A percentile compares a stretch with the other conserved stretches of the same genome.
phyloP scores from a whole-genome alignment of 2,797 vertebrate genomes.

The Arrhamphus sclerolepis region DNA sequence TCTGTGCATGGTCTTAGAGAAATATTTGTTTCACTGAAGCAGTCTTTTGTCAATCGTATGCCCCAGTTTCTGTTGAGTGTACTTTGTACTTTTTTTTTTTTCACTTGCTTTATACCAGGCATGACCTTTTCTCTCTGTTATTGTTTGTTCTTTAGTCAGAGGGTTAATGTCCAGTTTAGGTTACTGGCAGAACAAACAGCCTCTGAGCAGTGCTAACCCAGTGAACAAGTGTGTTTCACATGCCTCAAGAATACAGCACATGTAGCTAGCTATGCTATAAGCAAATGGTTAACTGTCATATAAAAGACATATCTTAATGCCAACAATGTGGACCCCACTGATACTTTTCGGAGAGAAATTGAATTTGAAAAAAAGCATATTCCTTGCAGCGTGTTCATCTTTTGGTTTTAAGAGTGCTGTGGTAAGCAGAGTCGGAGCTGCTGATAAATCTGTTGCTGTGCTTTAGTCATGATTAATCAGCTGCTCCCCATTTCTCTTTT shows the following conservation, averaged over 20 bases:
- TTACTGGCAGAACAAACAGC: conserved; percentile 38
- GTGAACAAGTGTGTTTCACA: conserved; percentile 19
- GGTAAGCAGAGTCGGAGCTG: conserved; percentile 28
- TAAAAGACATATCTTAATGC: conserved; percentile 7
- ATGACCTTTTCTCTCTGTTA: conserved; percentile 16
- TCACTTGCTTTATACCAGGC: conserved; percentile 7
- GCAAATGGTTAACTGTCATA: background rate
- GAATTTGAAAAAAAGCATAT: conserved; percentile 44
- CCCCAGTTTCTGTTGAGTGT: background rate
- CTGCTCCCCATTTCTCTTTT: conserved; percentile 51
- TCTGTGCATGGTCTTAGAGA: too few relatives aligned
- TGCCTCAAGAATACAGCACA: conserved; percentile 1
- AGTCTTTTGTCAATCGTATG: conserved; percentile 12
- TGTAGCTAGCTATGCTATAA: conserved; percentile 16
- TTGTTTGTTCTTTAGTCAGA: conserved; percentile 22
- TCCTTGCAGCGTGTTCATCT: conserved; percentile 33
- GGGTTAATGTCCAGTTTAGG: conserved; percentile 51
- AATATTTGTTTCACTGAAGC: too few relatives aligned
- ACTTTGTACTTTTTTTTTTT: background rate
- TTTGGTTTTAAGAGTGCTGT: conserved; percentile 18
- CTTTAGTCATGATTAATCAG: conserved; percentile 58
- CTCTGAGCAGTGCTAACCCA: conserved; percentile 17
- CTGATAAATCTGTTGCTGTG: conserved; percentile 58
- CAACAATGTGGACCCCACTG: background rate
- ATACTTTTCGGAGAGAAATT: conserved; percentile 5